Conservation (phyloP, 35 echinoderm and acorn worm genomes). For the Ophioderma brevispina region DNA sequence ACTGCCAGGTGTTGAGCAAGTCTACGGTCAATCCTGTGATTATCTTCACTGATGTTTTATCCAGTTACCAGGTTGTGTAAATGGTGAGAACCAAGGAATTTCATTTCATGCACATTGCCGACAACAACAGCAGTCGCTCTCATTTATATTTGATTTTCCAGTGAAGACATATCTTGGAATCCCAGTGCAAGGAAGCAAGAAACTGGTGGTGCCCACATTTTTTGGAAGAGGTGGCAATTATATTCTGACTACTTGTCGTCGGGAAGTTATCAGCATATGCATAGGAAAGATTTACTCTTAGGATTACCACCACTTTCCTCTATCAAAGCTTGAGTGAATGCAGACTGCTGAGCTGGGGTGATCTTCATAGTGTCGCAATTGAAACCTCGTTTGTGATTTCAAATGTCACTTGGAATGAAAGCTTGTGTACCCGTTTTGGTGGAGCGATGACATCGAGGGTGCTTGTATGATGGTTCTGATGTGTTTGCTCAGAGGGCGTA, state of each 20-base stretch:
- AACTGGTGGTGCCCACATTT: background rate
- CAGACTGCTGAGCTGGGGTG: background rate
- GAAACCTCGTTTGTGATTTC: background rate
- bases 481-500: too few relatives aligned
- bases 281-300: background rate
- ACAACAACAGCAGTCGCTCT: background rate
- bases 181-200: background rate
- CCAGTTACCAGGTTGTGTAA: background rate
- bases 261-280: background rate
- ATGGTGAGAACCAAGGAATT: background rate
- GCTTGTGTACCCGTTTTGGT: background rate
- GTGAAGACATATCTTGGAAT: background rate
- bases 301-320: background rate
- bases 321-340: background rate
- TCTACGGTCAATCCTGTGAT: background rate
- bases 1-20: background rate
- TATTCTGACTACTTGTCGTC: background rate
- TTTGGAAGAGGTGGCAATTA: background rate
- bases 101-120: background rate
- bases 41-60: background rate
- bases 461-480: too few relatives aligned
- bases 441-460: background rate
- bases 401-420: background rate
- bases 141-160: background rate
- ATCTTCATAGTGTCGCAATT: background rate